Percentiles rank a stretch among this genome's conserved stretches.
These are phyloP conservation scores for Eleutherodactylus coqui DNA, from an alignment of 2,797 vertebrate genomes.

Conservation along the genomic window DNA sequence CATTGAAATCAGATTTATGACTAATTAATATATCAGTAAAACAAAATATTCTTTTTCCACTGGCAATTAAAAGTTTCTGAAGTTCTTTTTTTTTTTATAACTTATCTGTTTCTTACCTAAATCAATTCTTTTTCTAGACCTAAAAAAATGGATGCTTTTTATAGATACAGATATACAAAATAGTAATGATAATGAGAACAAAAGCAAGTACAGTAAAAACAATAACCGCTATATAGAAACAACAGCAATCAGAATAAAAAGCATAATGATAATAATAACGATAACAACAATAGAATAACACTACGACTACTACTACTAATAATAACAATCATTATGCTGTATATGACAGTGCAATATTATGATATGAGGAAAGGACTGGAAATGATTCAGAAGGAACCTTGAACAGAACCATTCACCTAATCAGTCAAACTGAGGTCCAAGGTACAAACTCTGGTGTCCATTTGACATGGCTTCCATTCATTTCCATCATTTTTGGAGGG, in stretches of 20 bases:
- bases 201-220: not conserved
- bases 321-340: not conserved
- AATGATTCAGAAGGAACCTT: no score
- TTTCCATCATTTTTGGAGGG: no score
- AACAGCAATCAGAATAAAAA: not conserved
- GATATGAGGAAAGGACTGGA: no score
- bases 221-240: not conserved
- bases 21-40: slow-evolving; percentile 65
- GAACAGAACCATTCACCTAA: no score
- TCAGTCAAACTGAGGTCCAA: no score
- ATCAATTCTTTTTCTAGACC: slow-evolving; percentile 4
- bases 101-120: slow-evolving; percentile 16
- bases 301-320: not conserved
- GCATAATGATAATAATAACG: not conserved
- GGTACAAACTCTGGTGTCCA: no score
- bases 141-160: not conserved
- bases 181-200: not conserved
- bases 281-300: not conserved
- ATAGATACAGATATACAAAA: not conserved
- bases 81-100: slow-evolving; percentile 48
- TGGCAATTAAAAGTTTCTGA: slow-evolving; percentile 63
- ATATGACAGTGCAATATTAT: no score
- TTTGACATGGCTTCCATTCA: no score
- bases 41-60: slow-evolving; percentile 61
- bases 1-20: slow-evolving; percentile 64